These are phyloP conservation scores for Drusus annulatus DNA, from an alignment of 1,140 invertebrate genomes.

Conservation along the genomic window DNA sequence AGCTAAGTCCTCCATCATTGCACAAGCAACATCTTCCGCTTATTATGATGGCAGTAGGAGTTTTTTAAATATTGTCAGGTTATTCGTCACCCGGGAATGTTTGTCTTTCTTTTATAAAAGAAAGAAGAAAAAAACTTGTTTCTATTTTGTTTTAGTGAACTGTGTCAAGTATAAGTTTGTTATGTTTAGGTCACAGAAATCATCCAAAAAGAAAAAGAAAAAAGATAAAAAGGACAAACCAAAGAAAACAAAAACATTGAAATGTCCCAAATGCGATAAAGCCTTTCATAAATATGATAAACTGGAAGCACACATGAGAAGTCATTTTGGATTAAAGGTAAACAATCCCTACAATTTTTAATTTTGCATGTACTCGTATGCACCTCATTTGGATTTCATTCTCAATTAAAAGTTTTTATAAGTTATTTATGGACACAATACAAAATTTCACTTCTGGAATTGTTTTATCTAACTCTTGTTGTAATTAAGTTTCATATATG, in stretches of 20 bases:
- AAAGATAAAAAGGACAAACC: constrained; percentile 59
- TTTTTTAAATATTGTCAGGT: no score
- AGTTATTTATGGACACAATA: constrained; percentile 4
- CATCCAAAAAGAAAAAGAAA: constrained; percentile 55
- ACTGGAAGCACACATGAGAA: constrained; percentile 70
- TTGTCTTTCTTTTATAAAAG: no score
- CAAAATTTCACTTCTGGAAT: neutral
- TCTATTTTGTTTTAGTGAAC: no score
- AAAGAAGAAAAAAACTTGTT: no score
- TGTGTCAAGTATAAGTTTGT: neutral
- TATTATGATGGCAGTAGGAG: no score
- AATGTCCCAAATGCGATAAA: constrained; percentile 69
- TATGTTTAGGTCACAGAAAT: constrained; percentile 51
- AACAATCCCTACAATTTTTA: neutral
- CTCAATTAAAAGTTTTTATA: neutral
- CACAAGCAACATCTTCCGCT: no score
- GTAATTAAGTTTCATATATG: neutral
- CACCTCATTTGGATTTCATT: no score
- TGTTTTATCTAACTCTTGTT: neutral
- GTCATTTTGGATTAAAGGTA: constrained; percentile 70
- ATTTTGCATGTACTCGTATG: neutral
- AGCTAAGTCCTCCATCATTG: no score
- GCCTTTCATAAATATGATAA: constrained; percentile 70
- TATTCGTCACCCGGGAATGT: no score
- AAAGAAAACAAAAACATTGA: constrained; percentile 61